Base-by-base conservation (phyloP, 37 sponge, comb jelly and placozoan genomes). In the Lycopodina hypogea region DNA sequence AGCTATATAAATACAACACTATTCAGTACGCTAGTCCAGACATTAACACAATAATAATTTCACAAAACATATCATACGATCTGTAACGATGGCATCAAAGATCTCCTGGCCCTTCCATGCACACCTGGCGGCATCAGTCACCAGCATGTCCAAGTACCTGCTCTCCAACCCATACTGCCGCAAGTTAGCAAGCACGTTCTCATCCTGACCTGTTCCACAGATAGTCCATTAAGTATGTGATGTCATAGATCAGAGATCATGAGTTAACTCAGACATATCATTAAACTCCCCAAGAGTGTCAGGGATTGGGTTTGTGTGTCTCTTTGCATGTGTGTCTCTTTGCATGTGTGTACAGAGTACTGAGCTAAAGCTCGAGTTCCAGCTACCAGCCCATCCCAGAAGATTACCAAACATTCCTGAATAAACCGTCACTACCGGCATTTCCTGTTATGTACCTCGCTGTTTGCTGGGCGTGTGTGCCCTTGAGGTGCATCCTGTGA, bases 11-110 rank as follows among this genome's bases (percentile, higher is more conserved):
- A 53, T 29, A 38, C 28, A 28, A 65, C 4, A 65, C 2, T 28
- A 34, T 32, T 32, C 12, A 30, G 66, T 34, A 7, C 66, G 30
- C 30, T 19, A 34, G 30, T 34, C 17, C 48, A 45, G 8, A 45
- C 8, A 45, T 4, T 12, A 9, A 9, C 48, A 45, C 48, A 45
- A 24, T 11, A 23, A 38, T 42, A 34, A 81, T 30, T 29, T 6
- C 40, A 61, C 63, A 30, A 64, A 42, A 24, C 30, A 17, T 59
- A 60, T 23, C 94, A 79, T 72, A 94, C 94, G 96, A 72, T 96
- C 96, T 41, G 96, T 96, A 19, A 96, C 78, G 36, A 96, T 96
- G 62, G 96, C 90, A 72, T 96, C 93, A 82, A 93, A 93, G 50
- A 90, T 18, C 24, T 87, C 84, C 65, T 40, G 65, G 0, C 42